These are phyloP conservation scores for Junonia oenone DNA, from an alignment of 2,888 invertebrate species.

Conservation along the genomic window DNA sequence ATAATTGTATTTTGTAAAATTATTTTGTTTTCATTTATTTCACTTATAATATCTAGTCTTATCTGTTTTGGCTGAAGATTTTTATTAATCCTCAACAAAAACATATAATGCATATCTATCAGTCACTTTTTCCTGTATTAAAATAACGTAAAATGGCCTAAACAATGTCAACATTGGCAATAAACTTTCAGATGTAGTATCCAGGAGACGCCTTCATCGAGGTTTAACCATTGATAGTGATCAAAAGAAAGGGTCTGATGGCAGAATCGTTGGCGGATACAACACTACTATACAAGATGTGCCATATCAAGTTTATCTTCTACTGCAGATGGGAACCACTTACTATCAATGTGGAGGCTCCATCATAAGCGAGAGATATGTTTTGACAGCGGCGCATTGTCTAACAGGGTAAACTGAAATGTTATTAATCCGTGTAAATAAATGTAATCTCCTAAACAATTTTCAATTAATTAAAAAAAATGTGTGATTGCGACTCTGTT, in stretches of 20 bases:
- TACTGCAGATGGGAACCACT: slow-evolving; percentile 41
- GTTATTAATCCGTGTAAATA: too few species aligned
- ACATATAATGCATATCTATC: background rate
- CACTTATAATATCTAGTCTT: too few species aligned
- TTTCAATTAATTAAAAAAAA: too few species aligned
- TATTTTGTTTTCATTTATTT: background rate
- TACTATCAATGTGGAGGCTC: slow-evolving; percentile 69
- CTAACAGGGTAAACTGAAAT: slow-evolving; percentile 47
- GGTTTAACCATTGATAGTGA: slow-evolving; percentile 4
- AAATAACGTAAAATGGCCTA: background rate
- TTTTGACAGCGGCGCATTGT: slow-evolving; percentile 74
- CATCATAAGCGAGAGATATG: slow-evolving; percentile 48
- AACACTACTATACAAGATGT: slow-evolving; percentile 50
- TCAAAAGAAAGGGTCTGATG: slow-evolving; percentile 29
- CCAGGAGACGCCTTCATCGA: slow-evolving; percentile 34
- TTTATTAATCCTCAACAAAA: too few species aligned
- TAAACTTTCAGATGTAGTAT: slow-evolving; percentile 39
- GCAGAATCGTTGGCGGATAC: slow-evolving; percentile 65
- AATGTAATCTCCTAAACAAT: too few species aligned
- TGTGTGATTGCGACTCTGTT: too few species aligned
- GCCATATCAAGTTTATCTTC: slow-evolving; percentile 62
- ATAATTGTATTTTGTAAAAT: background rate
- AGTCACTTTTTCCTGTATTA: background rate
- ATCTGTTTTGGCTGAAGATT: too few species aligned
- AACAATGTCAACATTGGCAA: slow-evolving; percentile 12